Conservation (phyloP, 2,113 vertebrate species). For the Brachyhypopomus occidentalis region DNA sequence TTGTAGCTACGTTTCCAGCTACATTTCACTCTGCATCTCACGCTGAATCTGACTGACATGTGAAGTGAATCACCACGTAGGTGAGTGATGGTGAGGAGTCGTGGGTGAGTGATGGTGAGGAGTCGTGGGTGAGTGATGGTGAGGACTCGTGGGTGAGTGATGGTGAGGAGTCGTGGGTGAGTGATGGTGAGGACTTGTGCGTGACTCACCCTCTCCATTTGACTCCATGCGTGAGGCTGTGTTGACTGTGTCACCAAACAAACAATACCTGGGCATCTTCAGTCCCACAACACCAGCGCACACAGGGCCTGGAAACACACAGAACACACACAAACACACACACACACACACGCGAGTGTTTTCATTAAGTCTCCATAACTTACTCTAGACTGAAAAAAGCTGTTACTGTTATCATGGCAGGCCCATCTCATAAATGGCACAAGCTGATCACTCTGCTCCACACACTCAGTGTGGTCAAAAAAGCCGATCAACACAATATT, state of each 20-base stretch:
- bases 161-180: too few species aligned
- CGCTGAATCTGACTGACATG: background rate
- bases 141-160: too few species aligned
- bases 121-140: too few species aligned
- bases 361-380: background rate
- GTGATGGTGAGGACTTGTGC: too few species aligned
- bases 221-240: slow-evolving; percentile 88
- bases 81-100: too few species aligned
- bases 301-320: slow-evolving; percentile 73
- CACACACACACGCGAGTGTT: background rate
- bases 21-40: too few species aligned
- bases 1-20: too few species aligned
- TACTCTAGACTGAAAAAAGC: background rate
- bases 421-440: background rate
- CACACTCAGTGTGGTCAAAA: too few species aligned
- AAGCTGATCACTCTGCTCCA: too few species aligned
- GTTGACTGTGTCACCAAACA: slow-evolving; percentile 86
- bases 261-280: slow-evolving; percentile 87
- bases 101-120: too few species aligned
- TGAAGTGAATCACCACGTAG: background rate
- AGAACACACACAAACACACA: slow-evolving; percentile 20
- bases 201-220: slow-evolving; percentile 78
- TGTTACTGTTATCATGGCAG: background rate
- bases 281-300: slow-evolving; percentile 84
- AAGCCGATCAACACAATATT: too few species aligned